Evolutionary conservation across 1,140 invertebrate species (phyloP).

Genomic region (Polyergus mexicanus): DNA sequence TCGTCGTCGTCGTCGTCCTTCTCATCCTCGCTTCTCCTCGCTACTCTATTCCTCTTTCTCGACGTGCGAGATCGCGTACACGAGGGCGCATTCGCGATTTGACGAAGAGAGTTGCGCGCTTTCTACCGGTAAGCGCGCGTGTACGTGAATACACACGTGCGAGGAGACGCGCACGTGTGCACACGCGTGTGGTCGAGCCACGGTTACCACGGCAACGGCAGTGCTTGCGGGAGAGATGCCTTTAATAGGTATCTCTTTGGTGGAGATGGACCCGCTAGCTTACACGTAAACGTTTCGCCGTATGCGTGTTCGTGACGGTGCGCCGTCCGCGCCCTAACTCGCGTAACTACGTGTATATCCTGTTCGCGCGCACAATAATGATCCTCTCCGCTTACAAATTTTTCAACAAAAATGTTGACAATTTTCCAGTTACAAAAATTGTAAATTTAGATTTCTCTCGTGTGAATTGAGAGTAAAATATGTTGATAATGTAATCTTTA

Average conservation of each 20-base stretch:
- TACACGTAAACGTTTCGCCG: constrained; percentile 45
- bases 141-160: constrained; percentile 51
- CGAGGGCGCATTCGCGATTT: constrained; percentile 41
- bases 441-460: not conserved
- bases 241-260: constrained; percentile 84
- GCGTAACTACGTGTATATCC: constrained; percentile 37
- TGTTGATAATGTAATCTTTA: not conserved
- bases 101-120: constrained; percentile 59
- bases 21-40: constrained; percentile 34
- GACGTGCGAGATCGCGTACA: constrained; percentile 67
- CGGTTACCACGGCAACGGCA: constrained; percentile 83
- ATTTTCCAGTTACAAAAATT: not conserved
- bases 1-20: constrained; percentile 27
- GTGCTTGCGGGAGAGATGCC: constrained; percentile 81
- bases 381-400: constrained; percentile 24
- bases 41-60: constrained; percentile 49
- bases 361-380: constrained; percentile 31
- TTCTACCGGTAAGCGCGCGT: constrained; percentile 27
- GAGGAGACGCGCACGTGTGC: constrained; percentile 47
- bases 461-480: not conserved
- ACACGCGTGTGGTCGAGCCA: constrained; percentile 65
- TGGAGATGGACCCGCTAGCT: constrained; percentile 72
- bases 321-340: not conserved
- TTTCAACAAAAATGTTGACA: not conserved
- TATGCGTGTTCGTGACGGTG: constrained; percentile 25